These are phyloP conservation scores for Mirza zaza DNA, from an alignment of 2,113 vertebrate species.

Conservation along the genomic window DNA sequence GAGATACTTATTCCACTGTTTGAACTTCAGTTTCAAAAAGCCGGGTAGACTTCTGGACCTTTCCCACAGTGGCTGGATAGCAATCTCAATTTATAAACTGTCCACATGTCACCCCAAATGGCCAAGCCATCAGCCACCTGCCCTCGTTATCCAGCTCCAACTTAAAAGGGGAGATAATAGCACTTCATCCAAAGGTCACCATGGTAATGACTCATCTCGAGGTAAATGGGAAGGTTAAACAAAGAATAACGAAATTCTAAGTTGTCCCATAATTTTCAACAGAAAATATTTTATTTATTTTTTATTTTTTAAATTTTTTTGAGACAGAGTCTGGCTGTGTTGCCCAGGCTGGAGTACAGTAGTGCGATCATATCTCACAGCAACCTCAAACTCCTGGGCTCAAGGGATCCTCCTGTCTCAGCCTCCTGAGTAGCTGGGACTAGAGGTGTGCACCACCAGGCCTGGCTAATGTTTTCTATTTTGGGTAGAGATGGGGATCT, in stretches of 20 bases:
- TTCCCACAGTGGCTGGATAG: background rate
- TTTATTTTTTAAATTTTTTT: too few species aligned
- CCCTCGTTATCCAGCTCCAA: background rate
- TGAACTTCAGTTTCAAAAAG: background rate
- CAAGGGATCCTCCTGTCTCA: too few species aligned
- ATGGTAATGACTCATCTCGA: background rate
- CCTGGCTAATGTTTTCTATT: too few species aligned
- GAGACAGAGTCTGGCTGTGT: too few species aligned
- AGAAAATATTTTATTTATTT: background rate
- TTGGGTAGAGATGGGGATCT: too few species aligned
- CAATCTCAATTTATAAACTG: background rate
- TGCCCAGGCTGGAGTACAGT: too few species aligned
- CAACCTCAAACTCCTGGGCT: too few species aligned
- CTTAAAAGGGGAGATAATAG: background rate
- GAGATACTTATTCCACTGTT: background rate
- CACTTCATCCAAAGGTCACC: background rate
- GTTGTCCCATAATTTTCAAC: background rate
- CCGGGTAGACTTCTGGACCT: background rate
- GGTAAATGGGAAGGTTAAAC: background rate
- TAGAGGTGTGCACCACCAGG: too few species aligned
- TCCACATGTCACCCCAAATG: background rate
- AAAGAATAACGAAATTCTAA: background rate
- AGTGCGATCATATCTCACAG: too few species aligned
- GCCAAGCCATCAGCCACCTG: background rate
- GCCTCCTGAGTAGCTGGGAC: too few species aligned